Conservation (phyloP, 2,113 vertebrate genomes). For the Lota lota region DNA sequence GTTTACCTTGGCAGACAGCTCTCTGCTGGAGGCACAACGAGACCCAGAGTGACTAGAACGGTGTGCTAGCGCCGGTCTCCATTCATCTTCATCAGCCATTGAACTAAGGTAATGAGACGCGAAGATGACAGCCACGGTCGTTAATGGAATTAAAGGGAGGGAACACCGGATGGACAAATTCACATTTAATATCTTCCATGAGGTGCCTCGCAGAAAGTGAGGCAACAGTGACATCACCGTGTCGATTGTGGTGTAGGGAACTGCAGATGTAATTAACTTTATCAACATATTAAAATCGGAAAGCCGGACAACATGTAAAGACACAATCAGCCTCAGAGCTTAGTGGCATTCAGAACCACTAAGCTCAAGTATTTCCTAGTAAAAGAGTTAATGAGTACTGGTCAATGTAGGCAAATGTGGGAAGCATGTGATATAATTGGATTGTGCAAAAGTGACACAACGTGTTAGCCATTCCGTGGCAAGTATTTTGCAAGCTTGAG, state of each 20-base stretch:
- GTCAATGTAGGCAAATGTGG: background rate
- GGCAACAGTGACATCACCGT: no score
- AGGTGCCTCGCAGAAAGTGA: no score
- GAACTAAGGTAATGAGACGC: conserved; percentile 45
- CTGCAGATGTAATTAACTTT: no score
- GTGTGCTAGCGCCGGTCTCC: conserved; percentile 39
- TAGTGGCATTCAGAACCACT: no score
- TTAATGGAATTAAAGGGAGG: conserved; percentile 49
- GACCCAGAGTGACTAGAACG: conserved; percentile 46
- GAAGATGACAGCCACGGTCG: conserved; percentile 37
- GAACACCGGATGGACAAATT: conserved; percentile 36
- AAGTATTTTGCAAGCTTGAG: no score
- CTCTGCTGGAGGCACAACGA: conserved; percentile 48
- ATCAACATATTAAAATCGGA: no score
- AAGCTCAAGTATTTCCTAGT: background rate
- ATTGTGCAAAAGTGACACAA: no score
- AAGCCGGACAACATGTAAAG: no score
- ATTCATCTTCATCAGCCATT: conserved; percentile 58
- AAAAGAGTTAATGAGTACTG: conserved; percentile 4
- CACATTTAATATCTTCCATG: conserved; percentile 12
- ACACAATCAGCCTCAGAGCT: no score
- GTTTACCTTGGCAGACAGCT: conserved; percentile 56
- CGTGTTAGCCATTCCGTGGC: no score
- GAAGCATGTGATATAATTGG: no score
- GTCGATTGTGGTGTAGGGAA: no score